These are phyloP conservation scores for Lepidurus apus DNA, from an alignment of 1,140 invertebrate species.

Conservation along the genomic window DNA sequence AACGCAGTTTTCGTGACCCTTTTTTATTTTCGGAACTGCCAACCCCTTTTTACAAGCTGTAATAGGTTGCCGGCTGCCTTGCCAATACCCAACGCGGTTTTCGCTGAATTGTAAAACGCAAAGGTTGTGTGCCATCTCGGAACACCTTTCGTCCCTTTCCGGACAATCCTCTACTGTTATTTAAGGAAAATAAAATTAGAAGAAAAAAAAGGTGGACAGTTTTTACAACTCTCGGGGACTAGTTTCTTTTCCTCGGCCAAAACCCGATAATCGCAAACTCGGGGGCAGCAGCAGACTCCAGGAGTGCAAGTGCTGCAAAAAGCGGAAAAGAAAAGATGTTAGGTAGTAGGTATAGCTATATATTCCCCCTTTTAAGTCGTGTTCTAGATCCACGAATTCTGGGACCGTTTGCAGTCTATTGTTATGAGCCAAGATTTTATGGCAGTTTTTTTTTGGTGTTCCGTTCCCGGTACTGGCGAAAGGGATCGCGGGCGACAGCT, in stretches of 20 bases:
- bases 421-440: conserved; percentile 2
- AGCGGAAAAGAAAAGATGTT: background rate
- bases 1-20: background rate
- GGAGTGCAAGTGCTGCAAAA: no score
- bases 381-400: background rate
- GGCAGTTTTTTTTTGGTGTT: background rate
- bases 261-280: no score
- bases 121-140: background rate
- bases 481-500: background rate
- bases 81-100: background rate
- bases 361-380: background rate
- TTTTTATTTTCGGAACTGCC: background rate
- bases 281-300: no score
- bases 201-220: background rate
- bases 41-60: conserved; percentile 15
- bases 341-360: background rate
- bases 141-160: background rate
- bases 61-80: background rate
- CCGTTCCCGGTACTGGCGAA: conserved; percentile 1
- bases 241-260: background rate
- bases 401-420: background rate
- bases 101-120: conserved; percentile 15
- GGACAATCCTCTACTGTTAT: background rate
- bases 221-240: conserved; percentile 1
- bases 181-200: background rate